phyloP scores from a whole-genome alignment of 2,113 vertebrate genomes.

The Dipodomys stephensi region DNA sequence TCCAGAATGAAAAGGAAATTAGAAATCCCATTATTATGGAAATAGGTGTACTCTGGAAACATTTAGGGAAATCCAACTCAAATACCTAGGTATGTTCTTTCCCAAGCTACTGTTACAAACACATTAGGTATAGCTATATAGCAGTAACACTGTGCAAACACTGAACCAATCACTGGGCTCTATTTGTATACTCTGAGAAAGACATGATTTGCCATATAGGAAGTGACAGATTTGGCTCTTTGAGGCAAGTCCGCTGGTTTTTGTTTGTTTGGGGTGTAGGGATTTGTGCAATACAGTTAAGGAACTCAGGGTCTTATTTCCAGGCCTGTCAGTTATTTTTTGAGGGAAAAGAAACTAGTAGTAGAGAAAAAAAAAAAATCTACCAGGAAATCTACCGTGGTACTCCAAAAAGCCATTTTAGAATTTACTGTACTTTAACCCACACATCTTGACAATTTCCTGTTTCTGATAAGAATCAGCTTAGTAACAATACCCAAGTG shows the following conservation, averaged over 20 bases:
- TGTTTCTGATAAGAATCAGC: conserved; percentile 81
- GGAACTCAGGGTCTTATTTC: too few species aligned
- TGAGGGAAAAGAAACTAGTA: conserved; percentile 12
- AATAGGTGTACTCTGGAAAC: not conserved
- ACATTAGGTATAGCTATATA: conserved; percentile 17
- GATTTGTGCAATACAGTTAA: too few species aligned
- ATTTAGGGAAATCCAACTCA: conserved; percentile 8
- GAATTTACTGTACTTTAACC: conserved; percentile 68
- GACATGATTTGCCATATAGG: not conserved
- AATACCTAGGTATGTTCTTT: conserved; percentile 41
- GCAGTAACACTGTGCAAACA: conserved; percentile 47
- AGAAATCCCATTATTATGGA: not conserved
- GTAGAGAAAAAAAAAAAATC: not conserved
- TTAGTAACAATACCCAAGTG: conserved; percentile 77
- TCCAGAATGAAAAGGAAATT: conserved; percentile 55
- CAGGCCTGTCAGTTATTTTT: not conserved
- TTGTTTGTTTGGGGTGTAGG: not conserved
- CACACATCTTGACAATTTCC: conserved; percentile 75
- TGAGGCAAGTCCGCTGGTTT: conserved; percentile 16
- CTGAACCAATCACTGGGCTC: not conserved
- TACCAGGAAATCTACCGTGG: conserved; percentile 58
- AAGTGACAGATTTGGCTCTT: not conserved
- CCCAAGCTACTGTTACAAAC: conserved; percentile 4
- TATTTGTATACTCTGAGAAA: not conserved
- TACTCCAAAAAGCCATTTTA: conserved; percentile 56